Percentiles rank a stretch among this genome's conserved stretches.
These are phyloP conservation scores for Collichthys lucidus DNA, from an alignment of 2,113 vertebrate species.

Conservation along the genomic window DNA sequence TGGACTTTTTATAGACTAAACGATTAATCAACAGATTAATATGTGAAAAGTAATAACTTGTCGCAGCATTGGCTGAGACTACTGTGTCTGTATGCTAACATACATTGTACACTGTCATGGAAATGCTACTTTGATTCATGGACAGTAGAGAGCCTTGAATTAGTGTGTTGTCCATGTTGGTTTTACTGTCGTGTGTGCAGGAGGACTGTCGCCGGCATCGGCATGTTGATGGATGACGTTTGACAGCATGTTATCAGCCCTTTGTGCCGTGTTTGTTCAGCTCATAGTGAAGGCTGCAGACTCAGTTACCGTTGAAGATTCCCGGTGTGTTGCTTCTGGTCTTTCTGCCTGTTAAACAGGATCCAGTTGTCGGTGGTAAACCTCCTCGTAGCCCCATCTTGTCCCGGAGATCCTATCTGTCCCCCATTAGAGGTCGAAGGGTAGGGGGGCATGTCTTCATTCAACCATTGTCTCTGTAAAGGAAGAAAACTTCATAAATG, in stretches of 20 bases:
- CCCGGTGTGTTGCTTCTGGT: conserved; percentile 86
- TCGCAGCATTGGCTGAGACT: background rate
- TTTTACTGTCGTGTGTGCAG: conserved; percentile 22
- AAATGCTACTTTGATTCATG: background rate
- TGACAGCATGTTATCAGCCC: conserved; percentile 46
- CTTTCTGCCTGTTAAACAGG: conserved; percentile 90
- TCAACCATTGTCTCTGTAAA: conserved; percentile 52
- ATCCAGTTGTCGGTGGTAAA: conserved; percentile 91
- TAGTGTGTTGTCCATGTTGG: conserved; percentile 44
- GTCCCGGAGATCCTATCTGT: conserved; percentile 89
- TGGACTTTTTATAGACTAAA: background rate
- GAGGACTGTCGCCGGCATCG: background rate
- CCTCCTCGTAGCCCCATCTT: conserved; percentile 96
- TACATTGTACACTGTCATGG: background rate
- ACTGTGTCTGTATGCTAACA: conserved; percentile 36
- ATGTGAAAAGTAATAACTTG: background rate
- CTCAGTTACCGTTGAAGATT: conserved; percentile 34
- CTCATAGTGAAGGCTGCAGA: conserved; percentile 20
- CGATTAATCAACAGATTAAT: background rate
- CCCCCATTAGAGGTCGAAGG: conserved; percentile 91
- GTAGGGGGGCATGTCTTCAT: conserved; percentile 86
- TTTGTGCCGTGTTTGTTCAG: conserved; percentile 29
- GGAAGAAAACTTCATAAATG: conserved; percentile 45
- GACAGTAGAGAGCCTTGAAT: background rate
- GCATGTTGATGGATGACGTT: conserved; percentile 40